Conservation (phyloP, 2,113 vertebrate genomes). For the Australoheros scitulus region DNA sequence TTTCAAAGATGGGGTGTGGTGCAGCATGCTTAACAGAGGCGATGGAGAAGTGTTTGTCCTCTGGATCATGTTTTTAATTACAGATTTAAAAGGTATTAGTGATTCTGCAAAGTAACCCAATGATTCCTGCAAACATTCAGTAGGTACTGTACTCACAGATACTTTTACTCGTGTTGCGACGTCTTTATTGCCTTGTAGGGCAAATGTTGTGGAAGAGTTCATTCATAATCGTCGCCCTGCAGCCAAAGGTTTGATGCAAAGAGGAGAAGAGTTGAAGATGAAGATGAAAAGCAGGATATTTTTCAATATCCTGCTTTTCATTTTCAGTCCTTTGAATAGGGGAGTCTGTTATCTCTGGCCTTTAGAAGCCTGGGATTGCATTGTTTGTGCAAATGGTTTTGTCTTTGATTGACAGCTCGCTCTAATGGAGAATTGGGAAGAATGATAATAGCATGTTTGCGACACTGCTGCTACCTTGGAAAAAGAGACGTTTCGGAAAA, state of each 20-base stretch:
- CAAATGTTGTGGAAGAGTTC: constrained; percentile 27
- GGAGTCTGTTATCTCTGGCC: constrained; percentile 32
- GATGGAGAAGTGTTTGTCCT: constrained; percentile 37
- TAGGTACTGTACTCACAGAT: constrained; percentile 9
- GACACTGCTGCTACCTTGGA: constrained; percentile 13
- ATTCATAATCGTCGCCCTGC: constrained; percentile 22
- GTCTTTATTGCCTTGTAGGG: constrained; percentile 20
- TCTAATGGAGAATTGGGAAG: constrained; percentile 12
- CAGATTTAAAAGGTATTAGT: constrained; percentile 37
- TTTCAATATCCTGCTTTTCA: constrained; percentile 46
- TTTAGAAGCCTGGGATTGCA: constrained; percentile 9
- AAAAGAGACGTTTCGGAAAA: constrained; percentile 1
- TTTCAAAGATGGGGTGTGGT: constrained; percentile 50
- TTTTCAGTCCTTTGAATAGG: constrained; percentile 29
- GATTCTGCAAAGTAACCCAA: not conserved
- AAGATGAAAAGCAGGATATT: constrained; percentile 42
- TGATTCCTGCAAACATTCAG: constrained; percentile 2
- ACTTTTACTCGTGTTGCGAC: constrained; percentile 12
- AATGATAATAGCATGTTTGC: constrained; percentile 47
- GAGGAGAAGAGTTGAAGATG: constrained; percentile 15
- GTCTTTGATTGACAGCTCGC: constrained; percentile 57
- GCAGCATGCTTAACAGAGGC: constrained; percentile 11
- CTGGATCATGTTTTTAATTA: constrained; percentile 63
- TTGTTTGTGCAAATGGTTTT: constrained; percentile 37
- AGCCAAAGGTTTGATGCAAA: constrained; percentile 16